Evolutionary conservation across 2,113 vertebrate genomes (phyloP).

Genomic region (Hystrix brachyura): DNA sequence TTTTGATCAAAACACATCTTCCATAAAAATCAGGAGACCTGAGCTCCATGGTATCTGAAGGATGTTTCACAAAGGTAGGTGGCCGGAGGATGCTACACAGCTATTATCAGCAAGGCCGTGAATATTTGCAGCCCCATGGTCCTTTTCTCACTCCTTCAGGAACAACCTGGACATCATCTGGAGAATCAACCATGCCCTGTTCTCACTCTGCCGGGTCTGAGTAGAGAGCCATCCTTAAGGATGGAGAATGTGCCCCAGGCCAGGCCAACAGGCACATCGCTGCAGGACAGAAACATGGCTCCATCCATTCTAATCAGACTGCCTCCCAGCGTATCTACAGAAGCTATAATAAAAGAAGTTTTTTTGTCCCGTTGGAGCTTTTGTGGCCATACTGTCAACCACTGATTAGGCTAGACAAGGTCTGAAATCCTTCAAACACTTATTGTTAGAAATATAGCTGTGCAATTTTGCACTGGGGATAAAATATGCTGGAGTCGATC

Average conservation of each 20-base stretch:
- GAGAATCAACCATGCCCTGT: no score
- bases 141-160: not conserved
- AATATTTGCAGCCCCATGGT: fast-evolving
- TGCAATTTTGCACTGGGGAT: not conserved
- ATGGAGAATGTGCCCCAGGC: no score
- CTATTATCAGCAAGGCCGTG: not conserved
- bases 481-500: not conserved
- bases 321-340: not conserved
- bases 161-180: not conserved
- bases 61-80: not conserved
- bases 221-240: not conserved
- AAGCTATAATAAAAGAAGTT: not conserved
- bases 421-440: not conserved
- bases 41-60: not conserved
- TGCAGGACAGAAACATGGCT: not conserved
- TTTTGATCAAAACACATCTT: slow-evolving; percentile 25
- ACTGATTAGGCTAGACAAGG: not conserved
- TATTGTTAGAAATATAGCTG: not conserved
- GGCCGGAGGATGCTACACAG: fast-evolving
- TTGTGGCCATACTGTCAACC: not conserved
- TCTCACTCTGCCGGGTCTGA: not conserved
- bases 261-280: not conserved
- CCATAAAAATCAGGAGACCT: not conserved
- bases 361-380: not conserved
- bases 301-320: not conserved